Conservation (phyloP, 2,113 vertebrate genomes). For the Nycticryphes semicollaris region DNA sequence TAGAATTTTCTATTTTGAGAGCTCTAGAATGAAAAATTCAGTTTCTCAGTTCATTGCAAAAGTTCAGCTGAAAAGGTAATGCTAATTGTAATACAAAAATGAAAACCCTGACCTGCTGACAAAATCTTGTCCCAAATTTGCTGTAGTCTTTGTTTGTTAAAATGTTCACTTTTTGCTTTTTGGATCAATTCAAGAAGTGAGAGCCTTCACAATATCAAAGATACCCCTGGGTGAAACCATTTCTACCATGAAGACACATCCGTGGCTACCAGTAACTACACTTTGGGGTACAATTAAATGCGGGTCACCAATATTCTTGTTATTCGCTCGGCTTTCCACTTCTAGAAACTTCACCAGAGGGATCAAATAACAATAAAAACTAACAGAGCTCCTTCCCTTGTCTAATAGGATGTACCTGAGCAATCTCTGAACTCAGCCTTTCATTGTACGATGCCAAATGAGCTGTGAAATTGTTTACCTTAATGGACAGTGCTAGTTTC, state of each 20-base stretch:
- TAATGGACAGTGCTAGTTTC: conserved; percentile 14
- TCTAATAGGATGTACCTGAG: background rate
- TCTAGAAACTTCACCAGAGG: background rate
- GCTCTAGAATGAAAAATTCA: background rate
- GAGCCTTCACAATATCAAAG: background rate
- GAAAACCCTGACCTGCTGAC: background rate
- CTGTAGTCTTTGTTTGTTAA: background rate
- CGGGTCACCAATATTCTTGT: background rate
- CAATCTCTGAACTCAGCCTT: conserved; percentile 3
- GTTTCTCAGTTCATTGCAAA: background rate
- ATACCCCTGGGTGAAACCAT: background rate
- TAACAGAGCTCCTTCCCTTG: background rate
- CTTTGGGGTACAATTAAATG: background rate
- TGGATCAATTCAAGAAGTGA: background rate
- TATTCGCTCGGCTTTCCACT: background rate
- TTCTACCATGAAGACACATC: background rate
- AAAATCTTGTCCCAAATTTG: background rate
- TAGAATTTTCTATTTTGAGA: background rate
- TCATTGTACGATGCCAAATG: conserved; percentile 10
- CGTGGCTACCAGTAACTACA: background rate
- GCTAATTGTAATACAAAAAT: background rate
- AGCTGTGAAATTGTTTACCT: conserved; percentile 62
- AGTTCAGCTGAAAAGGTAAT: background rate
- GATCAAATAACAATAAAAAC: background rate
- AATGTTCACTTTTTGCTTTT: background rate